Base-by-base conservation (phyloP, 2,888 invertebrate genomes). In the Cyrtodaria siliqua region DNA sequence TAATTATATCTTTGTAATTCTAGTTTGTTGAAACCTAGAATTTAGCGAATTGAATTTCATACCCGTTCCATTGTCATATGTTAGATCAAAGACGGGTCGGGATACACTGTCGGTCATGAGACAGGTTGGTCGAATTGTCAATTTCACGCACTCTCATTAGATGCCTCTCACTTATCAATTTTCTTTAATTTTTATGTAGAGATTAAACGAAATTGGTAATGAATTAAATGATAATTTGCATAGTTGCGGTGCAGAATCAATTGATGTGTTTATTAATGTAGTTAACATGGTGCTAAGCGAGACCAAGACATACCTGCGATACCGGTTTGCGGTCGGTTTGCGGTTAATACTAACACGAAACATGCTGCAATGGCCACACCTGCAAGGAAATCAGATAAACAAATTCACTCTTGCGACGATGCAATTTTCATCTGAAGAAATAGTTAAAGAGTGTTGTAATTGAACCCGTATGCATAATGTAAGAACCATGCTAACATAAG, bases 1-100 rank as follows among this genome's bases (percentile, higher is more conserved):
- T 71, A 71, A 71, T 71, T 63, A 64, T 29, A 50, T 50, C 29
- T 27, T 59, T 33, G 40, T 40, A n/a, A 42, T 18, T 23, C 9
- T 2, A 24, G 29, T 14, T 47, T 38, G 24, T 14, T 24, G 47
- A 66, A 77, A 50, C 71, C 61, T 67, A 33, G 60, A 71, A 77
- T 77, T 77, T 71, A 61, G 33, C 42, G 67, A 77, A 77, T 77
- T 77, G 76, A 61, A 77, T 71, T 67, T 71, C 67, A 67, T 23
- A 23, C 66, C 56, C 26, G 16, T 23, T 38, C 52, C 47, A 62
- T 74, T 74, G 74, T 68, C 50, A 61, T 24, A 38, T 24, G 18
- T n/a, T 38, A 44, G 68, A 74, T 74, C 76, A 77, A 77, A 77
- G 69, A 23, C 8, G 47, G 18, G 24, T 57, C 38, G 18, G 56